Conservation (phyloP, 1,140 invertebrate genomes). For the Aporrectodea caliginosa region DNA sequence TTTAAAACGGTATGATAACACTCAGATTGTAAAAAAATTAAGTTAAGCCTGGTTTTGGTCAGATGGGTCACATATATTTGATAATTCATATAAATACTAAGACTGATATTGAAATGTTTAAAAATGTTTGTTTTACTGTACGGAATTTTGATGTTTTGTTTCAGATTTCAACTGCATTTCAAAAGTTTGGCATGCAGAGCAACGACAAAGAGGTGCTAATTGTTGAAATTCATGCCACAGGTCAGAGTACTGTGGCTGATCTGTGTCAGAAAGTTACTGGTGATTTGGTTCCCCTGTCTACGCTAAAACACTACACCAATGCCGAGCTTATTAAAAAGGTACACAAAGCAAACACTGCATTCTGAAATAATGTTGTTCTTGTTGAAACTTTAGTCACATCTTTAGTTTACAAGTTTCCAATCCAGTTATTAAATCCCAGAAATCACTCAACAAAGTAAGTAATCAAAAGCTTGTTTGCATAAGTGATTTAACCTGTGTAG, state of each 20-base stretch:
- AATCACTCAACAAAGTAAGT: too few species aligned
- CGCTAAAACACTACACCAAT: background rate
- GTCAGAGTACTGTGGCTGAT: background rate
- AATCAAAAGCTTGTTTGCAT: too few species aligned
- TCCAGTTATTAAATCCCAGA: too few species aligned
- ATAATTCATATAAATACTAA: too few species aligned
- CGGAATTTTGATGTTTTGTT: background rate
- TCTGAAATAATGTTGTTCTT: too few species aligned
- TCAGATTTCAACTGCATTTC: background rate
- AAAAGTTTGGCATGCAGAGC: background rate
- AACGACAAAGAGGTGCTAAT: background rate
- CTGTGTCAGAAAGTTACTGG: background rate
- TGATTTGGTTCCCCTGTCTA: background rate
- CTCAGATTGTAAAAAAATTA: background rate
- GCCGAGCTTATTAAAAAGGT: background rate
- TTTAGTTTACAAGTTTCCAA: too few species aligned
- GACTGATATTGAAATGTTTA: too few species aligned
- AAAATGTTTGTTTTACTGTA: background rate
- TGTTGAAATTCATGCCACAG: background rate
- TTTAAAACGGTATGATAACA: background rate
- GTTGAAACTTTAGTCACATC: too few species aligned
- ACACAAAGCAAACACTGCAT: too few species aligned
- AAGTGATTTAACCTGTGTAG: too few species aligned
- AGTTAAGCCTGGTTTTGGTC: background rate
- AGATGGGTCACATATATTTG: background rate